Evolutionary conservation across 23 tunicate species (phyloP).

Genomic region (Pegea sp.): DNA sequence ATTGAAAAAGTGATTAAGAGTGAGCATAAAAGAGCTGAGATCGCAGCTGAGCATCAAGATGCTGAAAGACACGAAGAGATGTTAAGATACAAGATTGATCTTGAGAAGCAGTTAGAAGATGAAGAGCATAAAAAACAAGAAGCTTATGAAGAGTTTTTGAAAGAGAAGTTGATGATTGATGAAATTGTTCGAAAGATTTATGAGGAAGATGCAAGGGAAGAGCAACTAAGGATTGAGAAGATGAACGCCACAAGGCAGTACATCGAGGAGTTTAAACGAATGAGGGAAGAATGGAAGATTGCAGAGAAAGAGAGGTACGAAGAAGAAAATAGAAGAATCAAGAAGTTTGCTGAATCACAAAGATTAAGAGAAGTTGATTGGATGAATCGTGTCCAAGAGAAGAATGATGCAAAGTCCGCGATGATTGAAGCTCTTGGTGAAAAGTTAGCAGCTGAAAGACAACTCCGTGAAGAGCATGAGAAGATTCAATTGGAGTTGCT

Average conservation of each 20-base stretch:
- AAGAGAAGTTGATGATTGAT: conserved; percentile 92
- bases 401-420: too few relatives aligned
- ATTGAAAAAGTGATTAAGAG: conserved; percentile 38
- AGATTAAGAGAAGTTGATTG: too few relatives aligned
- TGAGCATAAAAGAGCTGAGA: conserved; percentile 54
- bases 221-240: conserved; percentile 73
- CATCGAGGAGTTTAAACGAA: conserved; percentile 61
- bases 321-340: conserved; percentile 54
- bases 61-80: conserved; percentile 62
- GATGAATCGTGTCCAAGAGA: too few relatives aligned
- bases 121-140: conserved; percentile 81
- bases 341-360: conserved; percentile 31
- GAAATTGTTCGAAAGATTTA: conserved; percentile 96
- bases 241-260: conserved; percentile 59
- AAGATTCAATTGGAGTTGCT: conserved; percentile 62
- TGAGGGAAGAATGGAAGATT: conserved; percentile 75
- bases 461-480: conserved; percentile 55
- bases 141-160: conserved; percentile 87
- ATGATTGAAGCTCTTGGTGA: conserved; percentile 27
- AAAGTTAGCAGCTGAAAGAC: conserved; percentile 32
- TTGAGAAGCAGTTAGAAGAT: conserved; percentile 82
- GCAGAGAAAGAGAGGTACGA: conserved; percentile 59
- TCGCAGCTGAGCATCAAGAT: conserved; percentile 42
- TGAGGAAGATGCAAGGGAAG: conserved; percentile 85
- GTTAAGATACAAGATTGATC: conserved; percentile 58